phyloP scores from a whole-genome alignment of 2,888 invertebrate species.

The Caenorhabditis sp. region DNA sequence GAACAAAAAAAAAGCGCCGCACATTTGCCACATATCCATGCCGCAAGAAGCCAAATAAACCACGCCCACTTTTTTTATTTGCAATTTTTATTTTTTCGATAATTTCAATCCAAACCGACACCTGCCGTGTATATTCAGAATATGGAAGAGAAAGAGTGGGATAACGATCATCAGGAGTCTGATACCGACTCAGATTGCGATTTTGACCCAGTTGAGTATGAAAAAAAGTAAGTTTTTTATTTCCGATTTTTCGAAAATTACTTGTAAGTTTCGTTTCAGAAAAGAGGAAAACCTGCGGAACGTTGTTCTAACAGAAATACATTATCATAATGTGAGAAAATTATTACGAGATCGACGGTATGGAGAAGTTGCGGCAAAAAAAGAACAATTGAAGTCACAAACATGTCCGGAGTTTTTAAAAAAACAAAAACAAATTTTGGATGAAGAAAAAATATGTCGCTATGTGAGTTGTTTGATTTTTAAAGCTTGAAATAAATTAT shows the following conservation, averaged over 20 bases:
- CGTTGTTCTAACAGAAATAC: slow-evolving; percentile 9
- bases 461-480: neutral
- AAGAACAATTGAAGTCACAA: neutral
- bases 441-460: slow-evolving; percentile 6
- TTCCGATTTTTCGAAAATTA: neutral
- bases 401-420: slow-evolving; percentile 6
- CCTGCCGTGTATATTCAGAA: too few species aligned
- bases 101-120: neutral
- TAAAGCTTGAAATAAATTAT: neutral
- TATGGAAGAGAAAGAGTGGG: neutral
- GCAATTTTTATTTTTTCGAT: neutral
- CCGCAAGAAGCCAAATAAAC: neutral
- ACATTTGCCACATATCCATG: neutral
- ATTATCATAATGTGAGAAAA: slow-evolving; percentile 7
- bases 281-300: slow-evolving; percentile 2
- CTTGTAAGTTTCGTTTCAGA: slow-evolving; percentile 3
- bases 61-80: neutral
- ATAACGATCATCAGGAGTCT: neutral
- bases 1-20: neutral
- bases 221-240: slow-evolving; percentile 11
- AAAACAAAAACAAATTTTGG: slow-evolving; percentile 2
- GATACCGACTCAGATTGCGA: neutral
- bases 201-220: slow-evolving; percentile 12
- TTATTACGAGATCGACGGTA: slow-evolving; percentile 2
- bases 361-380: slow-evolving; percentile 2